Percentiles rank a stretch among this genome's conserved stretches.
These are phyloP conservation scores for Arnoldichthys spilopterus DNA, from an alignment of 2,797 vertebrate species.

Conservation along the genomic window DNA sequence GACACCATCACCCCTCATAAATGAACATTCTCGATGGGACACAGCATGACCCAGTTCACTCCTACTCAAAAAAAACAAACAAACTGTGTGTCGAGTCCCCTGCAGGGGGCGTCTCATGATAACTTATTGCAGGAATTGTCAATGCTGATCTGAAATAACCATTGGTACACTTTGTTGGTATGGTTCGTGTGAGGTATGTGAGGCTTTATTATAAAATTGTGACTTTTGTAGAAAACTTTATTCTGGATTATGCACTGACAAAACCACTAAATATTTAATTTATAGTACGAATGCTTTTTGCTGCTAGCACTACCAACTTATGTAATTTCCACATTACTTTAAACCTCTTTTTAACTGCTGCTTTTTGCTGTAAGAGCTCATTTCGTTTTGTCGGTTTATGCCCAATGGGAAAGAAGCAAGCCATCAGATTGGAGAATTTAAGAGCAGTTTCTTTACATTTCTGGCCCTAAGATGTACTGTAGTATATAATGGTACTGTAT, in stretches of 20 bases:
- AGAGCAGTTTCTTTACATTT: not conserved
- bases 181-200: slow-evolving; percentile 17
- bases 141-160: not conserved
- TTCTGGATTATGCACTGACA: slow-evolving; percentile 34
- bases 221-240: not conserved
- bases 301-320: slow-evolving; percentile 34
- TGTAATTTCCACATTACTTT: not conserved
- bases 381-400: not conserved
- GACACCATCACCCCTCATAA: slow-evolving; percentile 61
- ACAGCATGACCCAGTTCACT: not conserved
- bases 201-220: slow-evolving; percentile 12
- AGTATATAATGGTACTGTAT: not conserved
- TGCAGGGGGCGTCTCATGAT: not conserved
- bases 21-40: not conserved
- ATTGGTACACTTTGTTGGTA: not conserved
- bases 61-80: not conserved
- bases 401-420: not conserved
- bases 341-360: slow-evolving; percentile 30
- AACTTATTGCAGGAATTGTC: not conserved
- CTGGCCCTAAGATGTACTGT: not conserved
- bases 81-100: slow-evolving; percentile 18
- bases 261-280: not conserved
- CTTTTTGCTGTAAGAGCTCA: slow-evolving; percentile 20
- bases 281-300: slow-evolving; percentile 16
- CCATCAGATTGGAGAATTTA: not conserved